phyloP scores from a whole-genome alignment of 30 jellyfish, hydroid and myxozoan species.

The Aurelia coerulea region DNA sequence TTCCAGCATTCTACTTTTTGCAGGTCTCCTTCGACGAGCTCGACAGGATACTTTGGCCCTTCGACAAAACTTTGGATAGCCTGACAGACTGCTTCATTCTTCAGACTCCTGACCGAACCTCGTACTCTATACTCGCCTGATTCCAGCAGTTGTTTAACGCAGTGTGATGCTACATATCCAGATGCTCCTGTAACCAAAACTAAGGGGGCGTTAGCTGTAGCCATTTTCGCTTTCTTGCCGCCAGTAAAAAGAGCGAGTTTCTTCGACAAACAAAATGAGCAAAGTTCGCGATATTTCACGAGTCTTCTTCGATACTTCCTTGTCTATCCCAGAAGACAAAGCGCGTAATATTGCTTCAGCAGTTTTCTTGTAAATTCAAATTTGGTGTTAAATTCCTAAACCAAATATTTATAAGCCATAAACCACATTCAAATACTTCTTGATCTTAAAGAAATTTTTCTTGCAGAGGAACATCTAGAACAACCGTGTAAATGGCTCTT shows the following conservation, averaged over 20 bases:
- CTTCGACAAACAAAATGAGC: no score
- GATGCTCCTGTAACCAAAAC: conserved; percentile 70
- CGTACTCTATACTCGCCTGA: conserved; percentile 41
- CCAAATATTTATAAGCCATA: no score
- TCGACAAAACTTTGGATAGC: conserved; percentile 23
- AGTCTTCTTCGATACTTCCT: no score
- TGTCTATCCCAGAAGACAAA: no score
- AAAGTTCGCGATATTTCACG: no score
- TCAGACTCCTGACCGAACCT: conserved; percentile 61
- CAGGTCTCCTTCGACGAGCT: conserved; percentile 59
- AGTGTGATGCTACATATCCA: conserved; percentile 55
- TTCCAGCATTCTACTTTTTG: conserved; percentile 59
- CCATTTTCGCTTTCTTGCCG: conserved; percentile 11
- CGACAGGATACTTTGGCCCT: conserved; percentile 40
- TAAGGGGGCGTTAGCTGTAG: conserved; percentile 54
- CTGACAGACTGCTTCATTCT: conserved; percentile 41
- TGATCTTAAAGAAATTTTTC: no score
- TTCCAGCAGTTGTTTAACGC: conserved; percentile 48
- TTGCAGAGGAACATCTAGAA: no score
- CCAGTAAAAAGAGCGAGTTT: not conserved
- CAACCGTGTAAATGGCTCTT: no score
- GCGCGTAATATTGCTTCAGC: no score
- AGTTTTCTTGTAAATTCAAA: no score
- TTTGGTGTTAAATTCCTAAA: no score
- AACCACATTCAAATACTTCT: no score